Evolutionary conservation across 2,797 vertebrate genomes (phyloP).

Genomic region (Percopsis omiscomaycus): DNA sequence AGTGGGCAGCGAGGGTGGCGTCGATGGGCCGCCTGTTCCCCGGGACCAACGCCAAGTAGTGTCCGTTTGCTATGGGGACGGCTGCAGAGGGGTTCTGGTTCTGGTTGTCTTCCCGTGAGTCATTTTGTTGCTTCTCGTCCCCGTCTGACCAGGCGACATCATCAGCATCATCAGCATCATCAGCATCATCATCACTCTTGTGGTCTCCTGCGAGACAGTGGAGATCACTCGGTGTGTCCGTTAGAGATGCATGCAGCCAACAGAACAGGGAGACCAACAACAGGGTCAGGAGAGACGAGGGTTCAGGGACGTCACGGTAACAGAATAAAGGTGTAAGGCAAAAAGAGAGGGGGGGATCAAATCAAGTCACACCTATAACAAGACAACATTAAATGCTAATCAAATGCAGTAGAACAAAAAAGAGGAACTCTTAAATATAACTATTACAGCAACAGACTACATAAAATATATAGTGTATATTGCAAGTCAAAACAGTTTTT

Average conservation of each 20-base stretch:
- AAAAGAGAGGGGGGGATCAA: constrained; percentile 36
- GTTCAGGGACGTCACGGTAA: constrained; percentile 49
- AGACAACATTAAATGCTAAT: neutral
- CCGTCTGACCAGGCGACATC: constrained; percentile 4
- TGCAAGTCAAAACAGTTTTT: too few relatives aligned
- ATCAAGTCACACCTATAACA: constrained; percentile 26
- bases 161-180: constrained; percentile 25
- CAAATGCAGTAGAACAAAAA: neutral
- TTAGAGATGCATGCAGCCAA: constrained; percentile 69
- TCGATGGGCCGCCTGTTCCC: constrained; percentile 75
- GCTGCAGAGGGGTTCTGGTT: constrained; percentile 56
- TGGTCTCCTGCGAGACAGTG: constrained; percentile 78
- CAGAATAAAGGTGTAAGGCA: constrained; percentile 38
- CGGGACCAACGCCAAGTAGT: constrained; percentile 71
- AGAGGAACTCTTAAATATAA: too few relatives aligned
- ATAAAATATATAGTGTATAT: too few relatives aligned
- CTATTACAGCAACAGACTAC: too few relatives aligned
- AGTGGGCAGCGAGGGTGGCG: constrained; percentile 55
- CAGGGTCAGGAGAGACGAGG: constrained; percentile 42
- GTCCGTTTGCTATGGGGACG: constrained; percentile 60
- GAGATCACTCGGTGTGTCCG: constrained; percentile 75
- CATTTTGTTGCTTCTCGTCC: constrained; percentile 22
- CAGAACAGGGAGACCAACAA: constrained; percentile 51
- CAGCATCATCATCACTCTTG: constrained; percentile 51
- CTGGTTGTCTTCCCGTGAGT: constrained; percentile 56